Evolutionary conservation across 2,888 invertebrate species (phyloP).

Genomic region (Chymomyza caudatula): DNA sequence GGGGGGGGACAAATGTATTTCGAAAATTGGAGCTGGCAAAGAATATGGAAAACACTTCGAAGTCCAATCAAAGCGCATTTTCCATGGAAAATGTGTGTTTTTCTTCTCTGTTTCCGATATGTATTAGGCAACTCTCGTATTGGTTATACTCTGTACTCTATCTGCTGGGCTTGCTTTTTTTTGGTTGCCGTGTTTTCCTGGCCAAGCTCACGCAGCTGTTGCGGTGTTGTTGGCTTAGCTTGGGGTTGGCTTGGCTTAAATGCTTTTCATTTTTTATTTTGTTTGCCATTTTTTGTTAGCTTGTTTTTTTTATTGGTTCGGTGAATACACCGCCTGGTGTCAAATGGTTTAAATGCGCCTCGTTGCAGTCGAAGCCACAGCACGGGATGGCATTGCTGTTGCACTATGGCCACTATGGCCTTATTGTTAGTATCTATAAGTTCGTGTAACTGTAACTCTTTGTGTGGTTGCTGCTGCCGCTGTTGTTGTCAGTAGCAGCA

Average conservation of each 20-base stretch:
- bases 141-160: too few relatives aligned
- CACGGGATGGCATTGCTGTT: conserved; percentile 25
- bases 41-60: too few relatives aligned
- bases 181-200: conserved; percentile 39
- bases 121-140: too few relatives aligned
- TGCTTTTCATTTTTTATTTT: conserved; percentile 32
- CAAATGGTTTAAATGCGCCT: conserved; percentile 65
- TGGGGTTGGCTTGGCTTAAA: conserved; percentile 52
- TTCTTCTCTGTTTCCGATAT: too few relatives aligned
- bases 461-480: conserved; percentile 33
- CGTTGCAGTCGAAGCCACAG: conserved; percentile 32
- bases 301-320: conserved; percentile 23
- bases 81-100: too few relatives aligned
- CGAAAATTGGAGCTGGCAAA: too few relatives aligned
- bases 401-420: neutral
- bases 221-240: conserved; percentile 55
- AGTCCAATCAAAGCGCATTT: too few relatives aligned
- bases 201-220: conserved; percentile 59
- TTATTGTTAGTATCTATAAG: conserved; percentile 34
- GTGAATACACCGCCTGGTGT: conserved; percentile 45
- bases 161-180: conserved; percentile 23
- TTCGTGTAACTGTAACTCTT: conserved; percentile 29
- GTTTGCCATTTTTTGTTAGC: conserved; percentile 3
- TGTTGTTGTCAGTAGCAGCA: conserved; percentile 19
- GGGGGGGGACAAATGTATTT: too few relatives aligned